Conservation (phyloP, 2,113 vertebrate species). For the Neoarius graeffei region DNA sequence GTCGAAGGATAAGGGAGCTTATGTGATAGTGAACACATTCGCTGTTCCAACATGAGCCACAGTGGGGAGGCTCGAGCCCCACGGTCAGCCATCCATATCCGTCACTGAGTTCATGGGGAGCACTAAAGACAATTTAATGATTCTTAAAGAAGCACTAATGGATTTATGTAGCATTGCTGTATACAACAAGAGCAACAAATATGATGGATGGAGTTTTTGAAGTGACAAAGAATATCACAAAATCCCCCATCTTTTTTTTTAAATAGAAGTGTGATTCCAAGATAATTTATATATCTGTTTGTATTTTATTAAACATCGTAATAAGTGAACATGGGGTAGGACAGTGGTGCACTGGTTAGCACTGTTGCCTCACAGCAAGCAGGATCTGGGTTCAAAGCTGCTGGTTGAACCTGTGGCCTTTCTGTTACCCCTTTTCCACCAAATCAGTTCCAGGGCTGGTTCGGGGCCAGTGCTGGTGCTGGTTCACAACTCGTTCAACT, state of each 20-base stretch:
- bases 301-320: not conserved
- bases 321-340: not conserved
- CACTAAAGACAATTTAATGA: conserved; percentile 74
- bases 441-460: too few species aligned
- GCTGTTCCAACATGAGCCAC: conserved; percentile 45
- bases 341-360: too few species aligned
- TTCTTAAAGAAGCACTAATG: conserved; percentile 53
- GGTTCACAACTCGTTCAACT: too few species aligned
- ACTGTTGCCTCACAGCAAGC: too few species aligned
- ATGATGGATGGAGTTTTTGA: not conserved
- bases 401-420: too few species aligned
- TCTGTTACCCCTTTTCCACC: too few species aligned
- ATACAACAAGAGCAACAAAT: conserved; percentile 18
- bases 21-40: conserved; percentile 2
- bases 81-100: conserved; percentile 63
- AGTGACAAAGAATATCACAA: not conserved
- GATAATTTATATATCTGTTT: not conserved
- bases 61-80: conserved; percentile 53
- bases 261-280: not conserved
- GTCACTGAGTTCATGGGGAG: conserved; percentile 58
- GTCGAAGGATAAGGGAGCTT: not conserved
- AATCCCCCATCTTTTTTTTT: not conserved
- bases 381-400: too few species aligned
- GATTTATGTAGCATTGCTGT: conserved; percentile 34
- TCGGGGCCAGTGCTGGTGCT: too few species aligned